Percentiles rank a stretch among this genome's conserved stretches.
phyloP scores from a whole-genome alignment of 2,888 invertebrate genomes.

The Synergus laeviventris region DNA sequence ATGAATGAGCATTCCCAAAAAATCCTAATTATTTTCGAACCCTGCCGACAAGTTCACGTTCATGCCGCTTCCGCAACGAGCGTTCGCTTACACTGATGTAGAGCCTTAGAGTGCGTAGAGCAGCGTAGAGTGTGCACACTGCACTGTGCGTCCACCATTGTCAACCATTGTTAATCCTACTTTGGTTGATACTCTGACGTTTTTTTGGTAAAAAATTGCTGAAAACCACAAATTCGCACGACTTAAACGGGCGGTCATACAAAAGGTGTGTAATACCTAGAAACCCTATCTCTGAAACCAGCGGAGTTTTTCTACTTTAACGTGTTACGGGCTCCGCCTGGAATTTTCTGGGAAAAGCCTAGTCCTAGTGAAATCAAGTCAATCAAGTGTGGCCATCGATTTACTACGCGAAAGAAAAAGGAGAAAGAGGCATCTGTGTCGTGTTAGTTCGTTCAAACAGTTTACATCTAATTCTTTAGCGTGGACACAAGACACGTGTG shows the following conservation, averaged over 20 bases:
- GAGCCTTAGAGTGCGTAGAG: no score
- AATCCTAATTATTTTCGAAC: conserved; percentile 13
- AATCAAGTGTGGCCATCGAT: conserved; percentile 69
- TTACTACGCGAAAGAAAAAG: conserved; percentile 63
- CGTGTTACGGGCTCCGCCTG: conserved; percentile 22
- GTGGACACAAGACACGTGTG: conserved; percentile 56
- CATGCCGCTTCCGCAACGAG: neutral
- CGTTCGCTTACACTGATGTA: conserved; percentile 59
- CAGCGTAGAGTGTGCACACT: conserved; percentile 58
- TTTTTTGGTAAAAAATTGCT: conserved; percentile 62
- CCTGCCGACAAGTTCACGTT: conserved; percentile 66
- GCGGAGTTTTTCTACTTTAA: conserved; percentile 41
- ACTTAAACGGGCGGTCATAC: conserved; percentile 62
- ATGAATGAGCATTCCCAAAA: no score
- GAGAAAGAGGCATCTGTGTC: conserved; percentile 57
- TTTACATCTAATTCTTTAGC: conserved; percentile 45
- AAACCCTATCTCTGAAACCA: conserved; percentile 45
- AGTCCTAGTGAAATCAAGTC: conserved; percentile 59
- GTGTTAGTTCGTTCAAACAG: conserved; percentile 63
- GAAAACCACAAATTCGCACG: conserved; percentile 66
- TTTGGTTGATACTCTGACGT: conserved; percentile 72
- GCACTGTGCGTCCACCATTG: conserved; percentile 72
- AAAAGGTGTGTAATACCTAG: conserved; percentile 65
- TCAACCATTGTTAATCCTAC: conserved; percentile 74
- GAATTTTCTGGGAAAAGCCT: conserved; percentile 34